Evolutionary conservation across 1,140 invertebrate genomes (phyloP).

Genomic region (Chlorops oryzae): DNA sequence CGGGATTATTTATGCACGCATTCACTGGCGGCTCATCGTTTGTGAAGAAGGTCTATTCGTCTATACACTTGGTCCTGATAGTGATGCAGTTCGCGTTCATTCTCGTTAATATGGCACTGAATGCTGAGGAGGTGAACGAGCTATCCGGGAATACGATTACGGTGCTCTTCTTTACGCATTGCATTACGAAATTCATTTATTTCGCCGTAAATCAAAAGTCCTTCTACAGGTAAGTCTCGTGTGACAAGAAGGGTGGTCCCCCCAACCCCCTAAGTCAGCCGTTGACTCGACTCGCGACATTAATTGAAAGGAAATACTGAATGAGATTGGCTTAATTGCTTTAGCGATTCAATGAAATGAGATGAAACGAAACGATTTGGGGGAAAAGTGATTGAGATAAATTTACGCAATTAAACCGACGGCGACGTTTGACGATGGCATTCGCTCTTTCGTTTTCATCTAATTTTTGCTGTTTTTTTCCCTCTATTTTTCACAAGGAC

Average conservation of each 20-base stretch:
- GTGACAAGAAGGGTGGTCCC: neutral
- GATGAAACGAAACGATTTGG: too few species aligned
- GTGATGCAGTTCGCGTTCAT: conserved; percentile 60
- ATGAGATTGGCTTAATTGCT: too few species aligned
- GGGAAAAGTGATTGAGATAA: too few species aligned
- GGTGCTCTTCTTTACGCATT: conserved; percentile 70
- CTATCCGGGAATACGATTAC: conserved; percentile 76
- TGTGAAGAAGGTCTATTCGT: conserved; percentile 56
- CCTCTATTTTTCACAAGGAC: too few species aligned
- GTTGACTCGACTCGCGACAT: too few species aligned
- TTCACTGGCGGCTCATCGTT: conserved; percentile 59
- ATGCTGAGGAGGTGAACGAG: conserved; percentile 72
- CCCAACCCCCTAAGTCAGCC: too few species aligned
- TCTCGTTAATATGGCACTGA: conserved; percentile 60
- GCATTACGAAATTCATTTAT: conserved; percentile 66
- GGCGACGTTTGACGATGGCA: too few species aligned
- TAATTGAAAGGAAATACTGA: too few species aligned
- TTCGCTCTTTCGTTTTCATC: too few species aligned
- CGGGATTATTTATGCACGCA: conserved; percentile 72
- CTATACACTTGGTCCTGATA: conserved; percentile 58
- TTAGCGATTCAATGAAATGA: too few species aligned
- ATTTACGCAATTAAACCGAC: too few species aligned
- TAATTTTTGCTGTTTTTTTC: too few species aligned
- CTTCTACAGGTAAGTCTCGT: conserved; percentile 60
- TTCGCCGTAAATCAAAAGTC: conserved; percentile 65